Conservation (phyloP, 1,140 invertebrate species). For the Ceratosolen solmsi region DNA sequence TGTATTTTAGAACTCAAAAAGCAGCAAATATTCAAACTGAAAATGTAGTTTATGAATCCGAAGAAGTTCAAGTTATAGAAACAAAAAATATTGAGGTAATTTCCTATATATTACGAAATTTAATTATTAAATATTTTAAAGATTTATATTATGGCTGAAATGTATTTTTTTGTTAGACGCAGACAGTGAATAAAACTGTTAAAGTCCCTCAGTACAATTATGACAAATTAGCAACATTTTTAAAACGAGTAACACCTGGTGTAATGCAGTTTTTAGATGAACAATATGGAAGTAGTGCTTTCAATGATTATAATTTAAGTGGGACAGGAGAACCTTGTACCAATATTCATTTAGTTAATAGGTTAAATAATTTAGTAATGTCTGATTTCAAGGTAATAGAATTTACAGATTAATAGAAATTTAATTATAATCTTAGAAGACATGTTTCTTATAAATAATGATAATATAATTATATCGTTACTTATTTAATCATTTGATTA, state of each 20-base stretch:
- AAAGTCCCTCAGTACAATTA: slow-evolving; percentile 62
- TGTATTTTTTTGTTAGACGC: slow-evolving; percentile 60
- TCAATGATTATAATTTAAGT: slow-evolving; percentile 65
- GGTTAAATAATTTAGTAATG: slow-evolving; percentile 59
- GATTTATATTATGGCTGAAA: background rate
- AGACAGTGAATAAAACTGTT: slow-evolving; percentile 61
- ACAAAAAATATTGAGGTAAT: slow-evolving; percentile 63
- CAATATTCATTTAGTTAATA: slow-evolving; percentile 61
- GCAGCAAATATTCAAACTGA: slow-evolving; percentile 64
- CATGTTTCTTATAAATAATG: too few relatives aligned
- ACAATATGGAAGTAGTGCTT: slow-evolving; percentile 64
- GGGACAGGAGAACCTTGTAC: slow-evolving; percentile 54
- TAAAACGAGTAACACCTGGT: slow-evolving; percentile 67
- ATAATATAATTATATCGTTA: too few relatives aligned
- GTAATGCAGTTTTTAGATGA: slow-evolving; percentile 70
- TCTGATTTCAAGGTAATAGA: slow-evolving; percentile 61
- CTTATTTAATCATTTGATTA: too few relatives aligned
- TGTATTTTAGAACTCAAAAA: slow-evolving; percentile 56
- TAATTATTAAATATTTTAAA: too few relatives aligned
- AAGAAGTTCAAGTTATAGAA: slow-evolving; percentile 60
- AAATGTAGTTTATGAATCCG: slow-evolving; percentile 57
- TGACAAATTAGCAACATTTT: slow-evolving; percentile 66
- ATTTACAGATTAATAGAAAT: background rate
- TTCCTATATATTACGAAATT: background rate
- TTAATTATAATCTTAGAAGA: background rate